Evolutionary conservation across 2,113 vertebrate species (phyloP).

Genomic region (Bos javanicus): DNA sequence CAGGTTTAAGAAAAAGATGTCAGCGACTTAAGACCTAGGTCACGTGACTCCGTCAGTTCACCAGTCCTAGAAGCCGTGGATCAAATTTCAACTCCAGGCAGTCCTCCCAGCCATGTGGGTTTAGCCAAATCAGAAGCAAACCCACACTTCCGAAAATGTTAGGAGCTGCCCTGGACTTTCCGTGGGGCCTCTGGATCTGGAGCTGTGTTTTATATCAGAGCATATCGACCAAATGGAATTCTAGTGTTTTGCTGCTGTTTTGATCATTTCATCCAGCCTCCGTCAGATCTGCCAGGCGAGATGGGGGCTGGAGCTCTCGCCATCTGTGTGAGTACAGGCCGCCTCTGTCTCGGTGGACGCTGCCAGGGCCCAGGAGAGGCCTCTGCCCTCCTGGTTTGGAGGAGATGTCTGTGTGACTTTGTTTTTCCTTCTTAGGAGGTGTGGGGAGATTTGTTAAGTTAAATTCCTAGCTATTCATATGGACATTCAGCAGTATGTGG

Average conservation of each 20-base stretch:
- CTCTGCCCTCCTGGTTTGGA: not conserved
- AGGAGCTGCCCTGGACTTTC: not conserved
- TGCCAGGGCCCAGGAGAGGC: not conserved
- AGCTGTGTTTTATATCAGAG: not conserved
- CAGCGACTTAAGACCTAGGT: not conserved
- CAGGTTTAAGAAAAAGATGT: slow-evolving; percentile 27
- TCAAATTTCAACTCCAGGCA: slow-evolving; percentile 54
- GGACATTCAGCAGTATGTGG: not conserved
- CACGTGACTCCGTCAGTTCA: slow-evolving; percentile 10
- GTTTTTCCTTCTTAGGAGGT: not conserved
- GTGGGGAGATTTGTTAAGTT: not conserved
- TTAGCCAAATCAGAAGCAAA: not conserved
- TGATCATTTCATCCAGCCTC: slow-evolving; percentile 2
- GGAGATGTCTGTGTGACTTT: not conserved
- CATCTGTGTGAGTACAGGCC: slow-evolving; percentile 90
- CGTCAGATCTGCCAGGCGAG: slow-evolving; percentile 70
- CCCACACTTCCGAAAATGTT: not conserved
- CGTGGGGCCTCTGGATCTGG: not conserved
- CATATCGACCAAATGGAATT: not conserved
- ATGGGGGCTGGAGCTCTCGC: slow-evolving; percentile 94
- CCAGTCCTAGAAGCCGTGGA: not conserved
- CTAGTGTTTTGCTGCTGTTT: not conserved
- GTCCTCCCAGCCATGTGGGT: slow-evolving; percentile 1
- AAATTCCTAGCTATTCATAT: not conserved
- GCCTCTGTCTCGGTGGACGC: not conserved